Conservation (phyloP, 2,888 invertebrate species). For the Bruchidius siliquastri region DNA sequence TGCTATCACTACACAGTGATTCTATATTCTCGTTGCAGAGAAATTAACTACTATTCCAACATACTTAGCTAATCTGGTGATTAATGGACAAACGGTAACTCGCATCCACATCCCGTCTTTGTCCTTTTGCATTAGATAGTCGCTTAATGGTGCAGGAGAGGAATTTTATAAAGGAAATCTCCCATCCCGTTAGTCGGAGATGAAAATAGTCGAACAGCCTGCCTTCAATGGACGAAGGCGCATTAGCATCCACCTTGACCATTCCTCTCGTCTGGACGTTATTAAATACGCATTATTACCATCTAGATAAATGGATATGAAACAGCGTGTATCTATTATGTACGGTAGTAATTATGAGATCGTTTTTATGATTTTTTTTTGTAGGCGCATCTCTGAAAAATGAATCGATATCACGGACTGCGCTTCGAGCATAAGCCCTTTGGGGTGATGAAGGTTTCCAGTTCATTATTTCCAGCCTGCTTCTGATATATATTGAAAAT, state of each 20-base stretch:
- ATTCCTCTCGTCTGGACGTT: background rate
- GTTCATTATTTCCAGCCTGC: no score
- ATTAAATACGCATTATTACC: background rate
- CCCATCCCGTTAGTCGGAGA: background rate
- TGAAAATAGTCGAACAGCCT: background rate
- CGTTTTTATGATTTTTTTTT: background rate
- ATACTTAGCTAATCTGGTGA: background rate
- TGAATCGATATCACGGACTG: background rate
- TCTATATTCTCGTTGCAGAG: no score
- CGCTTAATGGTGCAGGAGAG: background rate
- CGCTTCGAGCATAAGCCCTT: background rate
- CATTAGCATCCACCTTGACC: background rate
- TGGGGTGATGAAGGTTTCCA: background rate
- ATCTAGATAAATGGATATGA: background rate
- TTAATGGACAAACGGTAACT: background rate
- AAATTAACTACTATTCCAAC: background rate
- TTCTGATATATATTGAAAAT: no score
- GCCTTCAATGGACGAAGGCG: background rate
- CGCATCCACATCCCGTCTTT: background rate
- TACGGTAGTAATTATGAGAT: background rate
- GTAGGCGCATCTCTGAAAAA: background rate
- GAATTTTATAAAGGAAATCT: background rate
- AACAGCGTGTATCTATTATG: background rate
- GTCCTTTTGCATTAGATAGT: background rate
- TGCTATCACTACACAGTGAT: no score